These are phyloP conservation scores for Ptilodon capucinus DNA, from an alignment of 2,888 invertebrate genomes.

Conservation along the genomic window DNA sequence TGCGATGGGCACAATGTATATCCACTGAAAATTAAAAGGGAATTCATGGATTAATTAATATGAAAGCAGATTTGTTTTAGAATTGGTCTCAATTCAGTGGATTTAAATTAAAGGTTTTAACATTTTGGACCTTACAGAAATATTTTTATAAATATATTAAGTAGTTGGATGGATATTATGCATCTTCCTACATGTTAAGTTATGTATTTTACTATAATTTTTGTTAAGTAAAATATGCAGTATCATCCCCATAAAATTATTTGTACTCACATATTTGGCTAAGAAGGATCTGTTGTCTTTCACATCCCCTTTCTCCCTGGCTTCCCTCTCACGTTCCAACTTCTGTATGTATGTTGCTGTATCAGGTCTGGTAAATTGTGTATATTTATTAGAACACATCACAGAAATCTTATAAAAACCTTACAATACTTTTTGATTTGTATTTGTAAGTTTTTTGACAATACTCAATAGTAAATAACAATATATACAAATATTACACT, in stretches of 20 bases:
- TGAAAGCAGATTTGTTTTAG: too few relatives aligned
- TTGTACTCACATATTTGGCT: constrained; percentile 96
- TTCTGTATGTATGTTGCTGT: constrained; percentile 98
- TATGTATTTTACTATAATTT: too few relatives aligned
- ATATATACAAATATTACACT: constrained; percentile 30
- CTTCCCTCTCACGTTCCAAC: constrained; percentile 94
- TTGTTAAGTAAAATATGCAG: too few relatives aligned
- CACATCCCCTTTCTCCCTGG: constrained; percentile 93
- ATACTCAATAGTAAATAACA: not conserved
- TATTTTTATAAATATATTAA: too few relatives aligned
- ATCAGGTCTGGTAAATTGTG: constrained; percentile 87
- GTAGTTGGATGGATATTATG: too few relatives aligned
- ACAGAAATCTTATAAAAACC: not conserved
- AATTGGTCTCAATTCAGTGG: too few relatives aligned
- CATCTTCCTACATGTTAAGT: too few relatives aligned
- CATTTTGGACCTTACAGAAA: too few relatives aligned
- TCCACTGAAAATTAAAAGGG: constrained; percentile 91
- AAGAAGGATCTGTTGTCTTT: constrained; percentile 98
- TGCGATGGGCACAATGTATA: constrained; percentile 98
- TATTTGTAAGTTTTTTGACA: not conserved
- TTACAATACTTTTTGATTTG: not conserved
- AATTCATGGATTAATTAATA: not conserved
- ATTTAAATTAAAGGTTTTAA: too few relatives aligned
- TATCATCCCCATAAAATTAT: not conserved
- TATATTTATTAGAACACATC: not conserved